These are phyloP conservation scores for Ennomos quercinarius DNA, from an alignment of 2,888 invertebrate species.

Conservation along the genomic window DNA sequence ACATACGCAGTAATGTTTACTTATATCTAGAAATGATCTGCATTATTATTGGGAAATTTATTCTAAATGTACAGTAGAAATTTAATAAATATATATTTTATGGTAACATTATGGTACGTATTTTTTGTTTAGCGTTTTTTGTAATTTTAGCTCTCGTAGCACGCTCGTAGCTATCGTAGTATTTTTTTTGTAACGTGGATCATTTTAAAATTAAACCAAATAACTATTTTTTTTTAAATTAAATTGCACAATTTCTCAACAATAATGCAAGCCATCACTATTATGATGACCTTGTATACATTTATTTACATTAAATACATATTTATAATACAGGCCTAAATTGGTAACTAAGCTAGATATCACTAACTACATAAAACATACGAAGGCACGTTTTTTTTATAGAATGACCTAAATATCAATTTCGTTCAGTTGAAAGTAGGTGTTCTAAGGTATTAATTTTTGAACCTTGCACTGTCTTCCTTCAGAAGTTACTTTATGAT, in stretches of 20 bases:
- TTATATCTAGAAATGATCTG: constrained; percentile 19
- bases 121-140: no score
- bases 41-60: constrained; percentile 12
- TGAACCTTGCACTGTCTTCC: constrained; percentile 1
- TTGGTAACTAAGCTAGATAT: constrained; percentile 63
- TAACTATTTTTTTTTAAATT: no score
- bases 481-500: constrained; percentile 2
- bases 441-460: constrained; percentile 22
- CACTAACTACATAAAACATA: constrained; percentile 71
- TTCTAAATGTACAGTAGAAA: no score
- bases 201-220: no score
- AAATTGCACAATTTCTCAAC: constrained; percentile 12
- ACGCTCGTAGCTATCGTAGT: no score
- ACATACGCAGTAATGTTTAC: constrained; percentile 23
- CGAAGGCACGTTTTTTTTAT: constrained; percentile 82
- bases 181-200: no score
- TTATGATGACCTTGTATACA: constrained; percentile 39
- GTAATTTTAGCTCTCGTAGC: no score
- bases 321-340: constrained; percentile 66
- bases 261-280: constrained; percentile 37
- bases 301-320: constrained; percentile 60
- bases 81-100: no score
- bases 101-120: no score
- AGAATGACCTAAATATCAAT: constrained; percentile 65
- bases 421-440: constrained; percentile 16